Base-by-base conservation (phyloP, 2,888 invertebrate species). In the Frankliniella intonsa region DNA sequence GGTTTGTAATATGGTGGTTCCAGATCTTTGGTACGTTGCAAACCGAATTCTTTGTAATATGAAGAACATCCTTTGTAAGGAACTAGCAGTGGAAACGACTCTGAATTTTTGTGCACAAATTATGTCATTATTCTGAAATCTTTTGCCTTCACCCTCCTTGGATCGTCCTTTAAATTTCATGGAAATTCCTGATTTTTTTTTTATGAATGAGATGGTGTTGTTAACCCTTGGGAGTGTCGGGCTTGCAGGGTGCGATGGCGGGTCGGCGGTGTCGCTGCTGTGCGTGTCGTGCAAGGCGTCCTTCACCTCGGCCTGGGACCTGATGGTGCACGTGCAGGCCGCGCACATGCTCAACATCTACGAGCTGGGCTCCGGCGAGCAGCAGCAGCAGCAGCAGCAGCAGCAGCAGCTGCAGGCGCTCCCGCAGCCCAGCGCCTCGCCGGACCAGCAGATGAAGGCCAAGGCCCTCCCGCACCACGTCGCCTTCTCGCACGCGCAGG, bases 291-390 rank as follows among this genome's bases (percentile, higher is more conserved):
- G 92, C 88, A 92, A 92, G 87, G 92, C 92, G 86, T 90, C 91
- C 82, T 92, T 92, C 87, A 90, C 90, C 83, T 91, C 91, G 82
- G 92, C 92, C 80, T 92, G 92, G 92, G 92, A 92, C 87, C 88
- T 92, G 83, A 92, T 92, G 91, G 92, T 92, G 25, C 92, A 92
- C 86, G 92, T 92, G 82, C 92, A 92, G 86, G 91, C 92, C 10
- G 91, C 92, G 55, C 92, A 92, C 86, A 92, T 92, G 91, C 88
- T 92, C 86, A 91, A 92, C 87, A 92, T 92, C 85, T 92, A 92
- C 88, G 91, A 92, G 87, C 88, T 92, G 84, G 91, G 91, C 81
- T 86, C 87, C 80, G 84, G 85, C 69, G 69, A 22, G 12, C 69
- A 25, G 69, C 69, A 25, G 11, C 69, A 22, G 69, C 38, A 22